Percentiles rank a stretch among this genome's conserved stretches.
Conservation (phyloP, 2,797 vertebrate species). For the Carcharodon carcharias region DNA sequence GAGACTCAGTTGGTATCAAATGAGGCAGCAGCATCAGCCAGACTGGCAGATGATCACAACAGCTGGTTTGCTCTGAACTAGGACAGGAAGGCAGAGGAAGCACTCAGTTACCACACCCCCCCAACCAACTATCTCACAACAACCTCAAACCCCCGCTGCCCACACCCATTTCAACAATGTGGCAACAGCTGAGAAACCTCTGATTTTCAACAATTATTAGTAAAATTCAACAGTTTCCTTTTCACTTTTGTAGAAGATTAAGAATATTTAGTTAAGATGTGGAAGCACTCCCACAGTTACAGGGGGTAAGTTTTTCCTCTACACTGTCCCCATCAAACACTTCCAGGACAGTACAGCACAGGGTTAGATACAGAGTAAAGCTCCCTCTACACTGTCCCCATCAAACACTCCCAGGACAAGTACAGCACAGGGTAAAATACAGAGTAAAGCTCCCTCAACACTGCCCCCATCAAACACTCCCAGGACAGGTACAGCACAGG, state of each 20-base stretch:
- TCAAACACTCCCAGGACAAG: neutral
- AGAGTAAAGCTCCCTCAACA: neutral
- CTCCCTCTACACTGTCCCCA: neutral
- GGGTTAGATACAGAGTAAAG: neutral
- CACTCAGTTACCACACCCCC: too few species aligned
- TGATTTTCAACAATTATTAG: neutral
- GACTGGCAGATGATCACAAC: too few species aligned
- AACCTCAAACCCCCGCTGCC: neutral
- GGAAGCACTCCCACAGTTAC: neutral
- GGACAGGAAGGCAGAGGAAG: neutral
- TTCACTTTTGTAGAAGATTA: neutral
- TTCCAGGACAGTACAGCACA: neutral
- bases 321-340: neutral
- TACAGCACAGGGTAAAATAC: neutral
- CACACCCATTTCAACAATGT: neutral
- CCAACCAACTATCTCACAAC: neutral
- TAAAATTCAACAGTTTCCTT: neutral
- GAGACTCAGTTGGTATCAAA: neutral
- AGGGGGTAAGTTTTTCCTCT: neutral
- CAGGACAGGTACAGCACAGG: neutral
- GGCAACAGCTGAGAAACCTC: too few species aligned
- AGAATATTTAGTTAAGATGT: too few species aligned
- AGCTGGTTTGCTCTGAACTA: neutral
- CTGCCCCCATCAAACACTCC: neutral
- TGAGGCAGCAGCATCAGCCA: too few species aligned